Evolutionary conservation across 2,888 invertebrate species (phyloP), one percentile per base, ranked within the genome.

Genomic region (Ophioninae sp.): DNA sequence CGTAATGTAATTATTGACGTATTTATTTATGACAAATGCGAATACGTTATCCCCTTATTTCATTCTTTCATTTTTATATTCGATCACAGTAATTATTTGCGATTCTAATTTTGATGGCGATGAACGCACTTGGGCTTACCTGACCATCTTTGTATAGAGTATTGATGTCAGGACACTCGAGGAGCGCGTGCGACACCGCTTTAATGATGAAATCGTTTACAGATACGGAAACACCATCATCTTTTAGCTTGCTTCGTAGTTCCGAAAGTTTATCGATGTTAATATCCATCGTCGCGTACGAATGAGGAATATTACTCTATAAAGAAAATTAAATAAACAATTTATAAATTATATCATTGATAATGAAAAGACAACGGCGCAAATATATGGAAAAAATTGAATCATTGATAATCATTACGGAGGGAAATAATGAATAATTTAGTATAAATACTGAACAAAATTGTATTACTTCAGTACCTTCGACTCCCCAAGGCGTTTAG

Each of bases 201-300:
- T 96, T 96, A 23, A 95, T 94, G 56, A 96, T 93, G 86, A 96
- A 95, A 90, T 96, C 96, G 91, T 96, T 96, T 10, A 96, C 92
- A 3, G 96, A 95, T 0, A 95, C 94, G 84, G 94, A 94, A 39
- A 94, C 90, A 37, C 94, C 94, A 20, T 94, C 93, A 6, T 88
- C 91, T 89, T 93, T 93, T 37, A 95, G 91, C 86, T 94, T 93
- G 85, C 94, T 94, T 17, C 95, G 92, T 1, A 95, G 87, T 68
- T 92, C 91, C 7, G 93, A 89, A 17, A 95, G 88, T 63, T 93
- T 93, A 86, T 94, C 94, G 61, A 95, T 93, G 76, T 93, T 91
- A 79, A 95, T 94, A 68, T 94, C 94, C 44, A 94, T 93, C n/a
- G 93, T 93, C n/a, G 94, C 93, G 89, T 96, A 96, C 1, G 95